phyloP scores from a whole-genome alignment of 1,140 invertebrate genomes.

The Pinna nobilis region DNA sequence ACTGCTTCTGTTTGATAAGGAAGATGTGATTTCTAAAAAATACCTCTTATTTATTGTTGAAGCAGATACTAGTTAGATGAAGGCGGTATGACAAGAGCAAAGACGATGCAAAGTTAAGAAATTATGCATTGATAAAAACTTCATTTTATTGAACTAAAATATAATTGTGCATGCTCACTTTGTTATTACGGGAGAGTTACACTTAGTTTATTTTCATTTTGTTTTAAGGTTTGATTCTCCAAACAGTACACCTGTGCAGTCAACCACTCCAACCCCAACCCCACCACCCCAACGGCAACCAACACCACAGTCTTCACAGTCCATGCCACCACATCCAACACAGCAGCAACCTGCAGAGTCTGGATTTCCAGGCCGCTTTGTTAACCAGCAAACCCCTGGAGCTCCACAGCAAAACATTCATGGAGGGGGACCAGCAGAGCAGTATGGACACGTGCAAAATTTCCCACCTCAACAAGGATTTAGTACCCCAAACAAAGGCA shows the following conservation, averaged over 20 bases:
- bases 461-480: slow-evolving; percentile 3
- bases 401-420: slow-evolving; percentile 8
- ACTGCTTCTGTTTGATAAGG: too few relatives aligned
- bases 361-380: slow-evolving; percentile 1
- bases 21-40: too few relatives aligned
- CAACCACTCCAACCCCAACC: slow-evolving; percentile 18
- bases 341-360: slow-evolving; percentile 21
- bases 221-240: slow-evolving; percentile 35
- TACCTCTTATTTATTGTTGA: too few relatives aligned
- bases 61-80: too few relatives aligned
- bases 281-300: slow-evolving; percentile 20
- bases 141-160: too few relatives aligned
- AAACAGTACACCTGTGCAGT: slow-evolving; percentile 20
- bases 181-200: too few relatives aligned
- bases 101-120: too few relatives aligned
- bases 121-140: too few relatives aligned
- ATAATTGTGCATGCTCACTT: too few relatives aligned
- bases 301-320: slow-evolving; percentile 25
- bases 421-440: background rate
- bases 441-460: background rate
- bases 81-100: too few relatives aligned
- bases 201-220: background rate
- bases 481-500: slow-evolving; percentile 11
- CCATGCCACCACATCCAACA: background rate
- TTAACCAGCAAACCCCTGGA: slow-evolving; percentile 20